Conservation (phyloP, 1,140 invertebrate genomes). For the Neodiprion pinetum region DNA sequence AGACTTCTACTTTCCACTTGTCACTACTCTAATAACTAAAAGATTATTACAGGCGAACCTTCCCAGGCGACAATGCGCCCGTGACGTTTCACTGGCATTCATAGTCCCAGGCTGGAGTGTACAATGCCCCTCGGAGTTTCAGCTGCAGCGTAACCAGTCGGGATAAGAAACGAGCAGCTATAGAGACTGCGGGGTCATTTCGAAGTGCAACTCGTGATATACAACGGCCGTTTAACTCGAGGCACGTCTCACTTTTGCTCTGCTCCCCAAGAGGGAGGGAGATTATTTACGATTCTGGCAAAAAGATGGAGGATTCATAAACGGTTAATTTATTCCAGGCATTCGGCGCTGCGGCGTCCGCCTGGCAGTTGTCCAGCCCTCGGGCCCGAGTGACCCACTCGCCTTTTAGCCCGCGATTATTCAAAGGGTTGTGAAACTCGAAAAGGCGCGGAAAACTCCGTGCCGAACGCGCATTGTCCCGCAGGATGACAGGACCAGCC, state of each 20-base stretch:
- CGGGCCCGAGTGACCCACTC: neutral
- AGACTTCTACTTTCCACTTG: no score
- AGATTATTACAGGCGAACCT: no score
- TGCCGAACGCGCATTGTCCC: no score
- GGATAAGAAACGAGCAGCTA: no score
- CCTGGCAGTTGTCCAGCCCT: neutral
- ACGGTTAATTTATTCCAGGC: slow-evolving; percentile 45
- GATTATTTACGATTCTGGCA: slow-evolving; percentile 48
- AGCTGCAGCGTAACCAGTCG: no score
- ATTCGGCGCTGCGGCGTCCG: neutral
- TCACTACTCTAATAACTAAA: no score
- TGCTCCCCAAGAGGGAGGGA: slow-evolving; percentile 26
- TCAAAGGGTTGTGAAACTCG: neutral
- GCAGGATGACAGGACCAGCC: no score
- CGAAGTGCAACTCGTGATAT: neutral
- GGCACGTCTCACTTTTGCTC: slow-evolving; percentile 9
- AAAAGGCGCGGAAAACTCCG: neutral
- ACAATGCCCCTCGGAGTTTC: no score
- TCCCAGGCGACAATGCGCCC: no score
- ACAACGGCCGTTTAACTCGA: neutral
- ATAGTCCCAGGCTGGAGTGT: no score
- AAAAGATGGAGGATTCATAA: slow-evolving; percentile 44
- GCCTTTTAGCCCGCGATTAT: neutral
- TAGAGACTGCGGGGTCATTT: no score
- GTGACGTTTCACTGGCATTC: no score